Conservation (phyloP, 1,140 invertebrate genomes). For the Drosophila orena region DNA sequence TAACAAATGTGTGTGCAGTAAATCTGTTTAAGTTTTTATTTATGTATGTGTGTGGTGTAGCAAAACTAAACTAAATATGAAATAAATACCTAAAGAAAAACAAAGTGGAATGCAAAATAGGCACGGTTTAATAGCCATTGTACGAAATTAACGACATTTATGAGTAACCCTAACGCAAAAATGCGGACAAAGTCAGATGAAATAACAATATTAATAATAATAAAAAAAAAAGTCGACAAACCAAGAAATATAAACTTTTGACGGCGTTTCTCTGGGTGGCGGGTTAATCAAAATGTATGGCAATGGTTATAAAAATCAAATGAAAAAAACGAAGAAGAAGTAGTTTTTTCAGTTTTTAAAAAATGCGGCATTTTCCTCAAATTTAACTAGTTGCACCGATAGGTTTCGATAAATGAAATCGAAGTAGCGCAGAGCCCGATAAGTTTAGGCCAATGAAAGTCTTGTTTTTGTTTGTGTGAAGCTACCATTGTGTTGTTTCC, state of each 20-base stretch:
- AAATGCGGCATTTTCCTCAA: too few species aligned
- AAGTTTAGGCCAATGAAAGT: too few species aligned
- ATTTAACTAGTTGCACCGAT: too few species aligned
- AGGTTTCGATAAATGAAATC: neutral
- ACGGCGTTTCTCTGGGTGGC: slow-evolving; percentile 2
- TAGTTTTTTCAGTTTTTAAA: too few species aligned
- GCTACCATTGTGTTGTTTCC: neutral
- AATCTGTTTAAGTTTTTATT: slow-evolving; percentile 82
- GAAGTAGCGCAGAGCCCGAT: too few species aligned
- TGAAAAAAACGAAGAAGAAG: too few species aligned
- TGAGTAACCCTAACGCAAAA: slow-evolving; percentile 46
- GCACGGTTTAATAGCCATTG: slow-evolving; percentile 46
- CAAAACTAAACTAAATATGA: slow-evolving; percentile 57
- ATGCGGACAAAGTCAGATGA: slow-evolving; percentile 50
- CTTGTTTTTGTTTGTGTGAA: too few species aligned
- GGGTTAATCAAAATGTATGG: neutral
- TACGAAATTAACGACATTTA: slow-evolving; percentile 49
- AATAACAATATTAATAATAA: slow-evolving; percentile 51
- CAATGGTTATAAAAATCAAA: too few species aligned
- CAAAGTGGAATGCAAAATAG: slow-evolving; percentile 33
- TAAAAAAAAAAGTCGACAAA: slow-evolving; percentile 31
- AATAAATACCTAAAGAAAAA: slow-evolving; percentile 36
- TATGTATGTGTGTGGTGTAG: slow-evolving; percentile 72
- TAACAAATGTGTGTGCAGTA: slow-evolving; percentile 76
- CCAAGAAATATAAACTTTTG: slow-evolving; percentile 24